Evolutionary conservation across 2,888 invertebrate genomes (phyloP).

Genomic region (Ormyrus thymus): DNA sequence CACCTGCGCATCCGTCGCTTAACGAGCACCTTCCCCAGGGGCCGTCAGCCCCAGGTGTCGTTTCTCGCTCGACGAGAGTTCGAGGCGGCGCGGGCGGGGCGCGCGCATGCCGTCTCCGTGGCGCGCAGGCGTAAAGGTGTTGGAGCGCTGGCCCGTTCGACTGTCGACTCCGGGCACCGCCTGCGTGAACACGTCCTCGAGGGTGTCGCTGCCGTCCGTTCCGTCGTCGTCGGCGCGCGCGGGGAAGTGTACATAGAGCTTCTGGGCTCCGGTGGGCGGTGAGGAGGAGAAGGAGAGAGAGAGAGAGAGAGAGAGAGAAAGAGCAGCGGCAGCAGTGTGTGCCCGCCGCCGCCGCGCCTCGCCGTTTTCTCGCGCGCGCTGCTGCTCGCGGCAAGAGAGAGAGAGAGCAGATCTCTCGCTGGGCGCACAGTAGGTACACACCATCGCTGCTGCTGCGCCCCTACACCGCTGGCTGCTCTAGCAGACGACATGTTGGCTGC

Average conservation of each 20-base stretch:
- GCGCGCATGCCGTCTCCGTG: neutral
- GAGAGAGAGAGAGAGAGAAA: slow-evolving; percentile 10
- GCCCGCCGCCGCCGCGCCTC: neutral
- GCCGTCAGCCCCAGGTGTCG: no score
- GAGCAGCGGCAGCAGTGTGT: neutral
- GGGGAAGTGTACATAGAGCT: neutral
- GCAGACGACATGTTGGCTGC: slow-evolving; percentile 76
- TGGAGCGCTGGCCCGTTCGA: neutral
- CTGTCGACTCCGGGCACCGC: no score
- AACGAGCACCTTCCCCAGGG: no score
- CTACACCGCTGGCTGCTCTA: slow-evolving; percentile 59
- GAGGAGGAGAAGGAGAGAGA: neutral
- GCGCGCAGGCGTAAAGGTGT: neutral
- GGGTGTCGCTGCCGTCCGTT: neutral
- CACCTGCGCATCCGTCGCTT: no score
- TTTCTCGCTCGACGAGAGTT: no score
- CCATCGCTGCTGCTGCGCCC: slow-evolving; percentile 25
- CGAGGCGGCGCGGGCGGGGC: no score
- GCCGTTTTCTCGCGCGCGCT: slow-evolving; percentile 23
- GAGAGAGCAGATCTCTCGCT: neutral
- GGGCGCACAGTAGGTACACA: neutral
- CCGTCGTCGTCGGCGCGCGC: neutral
- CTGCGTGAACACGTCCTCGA: no score
- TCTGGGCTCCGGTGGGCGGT: neutral
- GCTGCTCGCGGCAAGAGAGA: neutral